phyloP scores from a whole-genome alignment of 2,113 vertebrate species.

The Thryonomys swinderianus region DNA sequence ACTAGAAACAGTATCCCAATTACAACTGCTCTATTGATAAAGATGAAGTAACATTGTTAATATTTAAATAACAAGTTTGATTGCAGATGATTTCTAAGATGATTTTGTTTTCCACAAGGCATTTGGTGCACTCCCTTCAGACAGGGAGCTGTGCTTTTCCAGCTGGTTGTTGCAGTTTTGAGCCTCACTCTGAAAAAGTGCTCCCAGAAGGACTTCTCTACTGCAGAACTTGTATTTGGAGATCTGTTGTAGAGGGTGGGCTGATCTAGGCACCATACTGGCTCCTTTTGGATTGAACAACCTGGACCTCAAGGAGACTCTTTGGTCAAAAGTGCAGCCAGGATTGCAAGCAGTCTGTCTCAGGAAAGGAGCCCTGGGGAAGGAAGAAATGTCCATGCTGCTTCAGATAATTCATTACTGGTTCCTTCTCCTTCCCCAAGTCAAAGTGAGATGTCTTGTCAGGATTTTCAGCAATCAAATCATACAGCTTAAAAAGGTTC shows the following conservation, averaged over 20 bases:
- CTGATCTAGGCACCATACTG: background rate
- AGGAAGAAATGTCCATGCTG: background rate
- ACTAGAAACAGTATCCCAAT: conserved; percentile 37
- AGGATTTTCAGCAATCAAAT: conserved; percentile 37
- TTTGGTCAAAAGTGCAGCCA: background rate
- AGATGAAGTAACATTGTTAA: conserved; percentile 45
- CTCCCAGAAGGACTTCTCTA: background rate
- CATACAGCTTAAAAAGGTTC: background rate
- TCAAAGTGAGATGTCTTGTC: conserved; percentile 47
- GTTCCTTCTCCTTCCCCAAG: background rate
- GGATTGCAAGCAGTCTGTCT: background rate
- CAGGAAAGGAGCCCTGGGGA: background rate
- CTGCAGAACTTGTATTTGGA: conserved; percentile 17
- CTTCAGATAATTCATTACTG: background rate
- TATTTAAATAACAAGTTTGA: conserved; percentile 61
- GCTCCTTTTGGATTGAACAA: background rate
- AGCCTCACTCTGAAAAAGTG: background rate
- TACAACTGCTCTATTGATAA: background rate
- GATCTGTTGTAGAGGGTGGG: background rate
- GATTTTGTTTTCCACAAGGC: conserved; percentile 41
- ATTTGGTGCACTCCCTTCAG: background rate
- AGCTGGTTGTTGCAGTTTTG: background rate
- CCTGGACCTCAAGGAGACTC: background rate
- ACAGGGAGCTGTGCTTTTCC: background rate
- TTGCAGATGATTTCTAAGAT: conserved; percentile 2